Evolutionary conservation across 1,140 invertebrate species (phyloP).

Genomic region (Drosophila willistoni): DNA sequence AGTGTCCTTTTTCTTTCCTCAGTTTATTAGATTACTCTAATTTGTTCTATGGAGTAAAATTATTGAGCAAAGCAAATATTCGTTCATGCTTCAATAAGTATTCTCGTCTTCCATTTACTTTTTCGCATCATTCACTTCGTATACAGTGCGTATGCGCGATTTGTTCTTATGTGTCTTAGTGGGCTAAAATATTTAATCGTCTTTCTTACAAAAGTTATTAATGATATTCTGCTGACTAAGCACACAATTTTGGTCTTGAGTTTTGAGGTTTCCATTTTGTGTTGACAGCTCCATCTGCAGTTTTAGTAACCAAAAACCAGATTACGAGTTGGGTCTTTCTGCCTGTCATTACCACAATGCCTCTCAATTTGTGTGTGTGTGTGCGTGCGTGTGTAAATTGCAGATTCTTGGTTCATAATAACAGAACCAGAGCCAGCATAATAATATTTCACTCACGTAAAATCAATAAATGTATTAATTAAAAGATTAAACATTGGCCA

Average conservation of each 20-base stretch:
- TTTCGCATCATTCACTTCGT: background rate
- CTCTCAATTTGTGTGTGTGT: conserved; percentile 2
- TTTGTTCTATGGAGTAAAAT: background rate
- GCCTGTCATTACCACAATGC: conserved; percentile 60
- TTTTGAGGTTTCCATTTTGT: conserved; percentile 22
- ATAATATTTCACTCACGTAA: conserved; percentile 4
- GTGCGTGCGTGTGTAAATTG: background rate
- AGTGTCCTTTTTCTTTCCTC: too few species aligned
- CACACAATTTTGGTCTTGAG: background rate
- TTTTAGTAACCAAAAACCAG: conserved; percentile 42
- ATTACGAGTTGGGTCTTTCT: conserved; percentile 31
- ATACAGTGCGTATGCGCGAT: background rate
- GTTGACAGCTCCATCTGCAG: conserved; percentile 39
- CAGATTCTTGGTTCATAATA: conserved; percentile 32
- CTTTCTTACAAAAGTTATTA: conserved; percentile 11
- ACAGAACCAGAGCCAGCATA: conserved; percentile 20
- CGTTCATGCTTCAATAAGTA: background rate
- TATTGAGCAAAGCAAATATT: background rate
- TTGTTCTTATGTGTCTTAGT: background rate
- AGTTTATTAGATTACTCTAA: background rate
- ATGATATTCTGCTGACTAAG: background rate
- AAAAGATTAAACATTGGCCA: conserved; percentile 3
- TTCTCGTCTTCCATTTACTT: background rate
- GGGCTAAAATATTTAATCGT: background rate
- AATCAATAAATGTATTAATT: conserved; percentile 14